Percentiles rank a stretch among this genome's conserved stretches.
Conservation (phyloP, 2,113 vertebrate genomes). For the Pelecanus crispus region DNA sequence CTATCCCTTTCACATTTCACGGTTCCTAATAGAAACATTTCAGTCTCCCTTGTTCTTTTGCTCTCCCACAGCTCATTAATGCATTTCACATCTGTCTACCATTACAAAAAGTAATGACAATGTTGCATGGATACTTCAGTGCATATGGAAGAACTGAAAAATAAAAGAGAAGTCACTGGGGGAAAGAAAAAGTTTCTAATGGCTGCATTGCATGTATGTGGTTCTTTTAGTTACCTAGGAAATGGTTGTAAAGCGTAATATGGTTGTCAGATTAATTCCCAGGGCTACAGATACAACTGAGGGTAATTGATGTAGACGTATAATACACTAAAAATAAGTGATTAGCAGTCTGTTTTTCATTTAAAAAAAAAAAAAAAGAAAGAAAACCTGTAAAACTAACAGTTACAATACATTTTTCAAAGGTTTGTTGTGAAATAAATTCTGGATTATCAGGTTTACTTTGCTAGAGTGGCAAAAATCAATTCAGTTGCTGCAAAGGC, state of each 20-base stretch:
- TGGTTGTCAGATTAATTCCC: background rate
- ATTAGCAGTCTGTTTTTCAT: background rate
- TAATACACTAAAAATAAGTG: background rate
- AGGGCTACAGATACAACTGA: background rate
- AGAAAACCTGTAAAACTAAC: background rate
- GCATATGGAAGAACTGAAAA: background rate
- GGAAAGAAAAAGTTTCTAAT: background rate
- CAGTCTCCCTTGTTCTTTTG: background rate
- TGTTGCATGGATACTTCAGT: background rate
- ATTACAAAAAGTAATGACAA: background rate
- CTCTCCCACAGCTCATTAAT: background rate
- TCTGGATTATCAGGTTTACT: background rate
- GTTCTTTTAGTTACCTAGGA: background rate
- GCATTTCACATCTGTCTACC: background rate
- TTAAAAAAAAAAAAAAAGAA: background rate
- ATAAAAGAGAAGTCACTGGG: background rate
- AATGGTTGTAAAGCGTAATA: background rate
- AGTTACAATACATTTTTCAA: background rate
- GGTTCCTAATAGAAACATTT: background rate
- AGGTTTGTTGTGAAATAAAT: background rate
- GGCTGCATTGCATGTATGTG: background rate
- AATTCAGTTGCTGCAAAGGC: background rate
- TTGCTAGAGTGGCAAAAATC: background rate
- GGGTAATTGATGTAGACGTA: background rate
- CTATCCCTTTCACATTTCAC: background rate